Evolutionary conservation across 1,140 invertebrate genomes (phyloP).

Genomic region (Musca domestica): DNA sequence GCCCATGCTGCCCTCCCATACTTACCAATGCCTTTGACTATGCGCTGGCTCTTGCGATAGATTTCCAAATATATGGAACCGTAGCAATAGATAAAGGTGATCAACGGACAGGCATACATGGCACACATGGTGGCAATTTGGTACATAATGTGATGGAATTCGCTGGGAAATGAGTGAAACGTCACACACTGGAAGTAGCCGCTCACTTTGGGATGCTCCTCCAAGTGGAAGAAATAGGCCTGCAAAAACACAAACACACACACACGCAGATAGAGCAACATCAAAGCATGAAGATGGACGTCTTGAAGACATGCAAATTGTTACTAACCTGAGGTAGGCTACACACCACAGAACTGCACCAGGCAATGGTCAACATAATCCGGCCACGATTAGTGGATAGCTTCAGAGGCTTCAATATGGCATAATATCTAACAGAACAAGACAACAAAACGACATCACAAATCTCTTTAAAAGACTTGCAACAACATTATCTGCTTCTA

Average conservation of each 20-base stretch:
- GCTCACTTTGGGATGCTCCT: conserved; percentile 69
- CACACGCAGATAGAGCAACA: background rate
- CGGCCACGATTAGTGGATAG: conserved; percentile 69
- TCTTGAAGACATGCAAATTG: background rate
- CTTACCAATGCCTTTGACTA: conserved; percentile 39
- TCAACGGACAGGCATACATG: conserved; percentile 82
- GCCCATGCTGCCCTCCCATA: no score
- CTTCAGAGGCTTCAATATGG: conserved; percentile 76
- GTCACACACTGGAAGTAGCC: conserved; percentile 83
- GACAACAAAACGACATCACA: background rate
- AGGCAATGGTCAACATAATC: conserved; percentile 72
- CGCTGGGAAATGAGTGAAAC: conserved; percentile 67
- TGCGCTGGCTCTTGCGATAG: conserved; percentile 49
- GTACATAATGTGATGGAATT: conserved; percentile 71
- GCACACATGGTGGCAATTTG: conserved; percentile 74
- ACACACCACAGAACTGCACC: conserved; percentile 74
- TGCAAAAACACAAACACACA: conserved; percentile 40
- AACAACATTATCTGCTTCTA: background rate
- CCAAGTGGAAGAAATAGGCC: conserved; percentile 78
- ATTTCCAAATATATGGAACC: conserved; percentile 80
- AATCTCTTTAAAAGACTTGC: background rate
- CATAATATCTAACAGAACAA: conserved; percentile 69
- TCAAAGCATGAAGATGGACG: background rate
- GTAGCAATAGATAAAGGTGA: conserved; percentile 84
- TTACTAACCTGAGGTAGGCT: conserved; percentile 75